Evolutionary conservation across 2,888 invertebrate species (phyloP), one percentile per base, ranked within the genome.

Genomic region (Salpingus planirostris): DNA sequence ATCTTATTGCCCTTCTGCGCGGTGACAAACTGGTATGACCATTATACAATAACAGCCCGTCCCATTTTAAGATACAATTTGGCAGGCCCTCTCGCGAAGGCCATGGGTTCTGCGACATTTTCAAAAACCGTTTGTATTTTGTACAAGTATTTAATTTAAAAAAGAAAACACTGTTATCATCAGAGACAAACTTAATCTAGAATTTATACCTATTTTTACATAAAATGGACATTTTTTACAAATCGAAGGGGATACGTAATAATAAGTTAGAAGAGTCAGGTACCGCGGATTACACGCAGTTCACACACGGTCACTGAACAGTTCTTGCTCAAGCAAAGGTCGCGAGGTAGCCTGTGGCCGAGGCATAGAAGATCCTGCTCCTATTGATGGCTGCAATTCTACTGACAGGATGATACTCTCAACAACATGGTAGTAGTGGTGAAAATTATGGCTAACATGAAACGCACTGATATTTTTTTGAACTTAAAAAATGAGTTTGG

Each of bases 151-250:
- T 33, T 35, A 38, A 40, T 22, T 33, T 18, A 29, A 43, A 42
- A 47, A 33, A 29, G 38, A 42, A 46, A 42, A 47, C 38, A 42
- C 36, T 46, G 42, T 47, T 41, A 40, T 46, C 40, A 29, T 47
- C 47, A 47, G 52, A 53, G 47, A 59, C 53, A 55, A 59, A 62
- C 63, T 62, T 62, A 64, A 61, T 56, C 62, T 63, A 62, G 39
- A 62, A 60, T 62, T 63, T 62, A 62, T 61, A 63, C 57, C 64
- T 65, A 65, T 63, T 59, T 66, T 66, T 66, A 66, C 65, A 66
- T 60, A 64, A 63, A 65, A 62, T 65, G 65, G 65, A 65, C 65
- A 64, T 64, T 63, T 59, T 65, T 64, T 63, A 63, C 62, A 65
- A 64, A 61, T 62, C 57, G 60, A 64, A 62, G 61, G 59, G 60